phyloP scores from a whole-genome alignment of 1,140 invertebrate species.

The Lordiphosa clarofinis region DNA sequence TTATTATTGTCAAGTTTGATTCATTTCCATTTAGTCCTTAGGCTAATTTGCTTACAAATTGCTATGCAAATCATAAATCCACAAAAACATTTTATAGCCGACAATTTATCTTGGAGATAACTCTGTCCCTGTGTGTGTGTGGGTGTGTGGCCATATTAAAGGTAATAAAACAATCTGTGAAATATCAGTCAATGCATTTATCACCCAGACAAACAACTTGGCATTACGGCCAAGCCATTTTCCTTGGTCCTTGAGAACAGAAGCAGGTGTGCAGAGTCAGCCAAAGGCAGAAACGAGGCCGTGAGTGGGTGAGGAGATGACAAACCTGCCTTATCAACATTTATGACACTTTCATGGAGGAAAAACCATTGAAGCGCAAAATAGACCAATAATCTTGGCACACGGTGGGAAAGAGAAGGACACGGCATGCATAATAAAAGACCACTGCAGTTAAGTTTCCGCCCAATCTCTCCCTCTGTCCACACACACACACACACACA shows the following conservation, averaged over 20 bases:
- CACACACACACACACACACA: too few species aligned
- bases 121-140: background rate
- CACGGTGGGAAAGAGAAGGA: background rate
- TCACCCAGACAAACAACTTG: conserved; percentile 45
- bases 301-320: conserved; percentile 26
- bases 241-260: background rate
- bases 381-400: conserved; percentile 70
- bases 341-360: conserved; percentile 65
- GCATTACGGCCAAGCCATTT: conserved; percentile 14
- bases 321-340: conserved; percentile 74
- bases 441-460: background rate
- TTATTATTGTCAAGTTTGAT: background rate
- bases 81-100: conserved; percentile 3
- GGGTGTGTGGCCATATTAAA: conserved; percentile 11
- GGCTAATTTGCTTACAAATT: conserved; percentile 41
- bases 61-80: conserved; percentile 31
- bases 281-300: background rate
- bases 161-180: conserved; percentile 48
- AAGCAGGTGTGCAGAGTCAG: conserved; percentile 2
- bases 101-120: conserved; percentile 1
- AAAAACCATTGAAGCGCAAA: conserved; percentile 57
- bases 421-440: conserved; percentile 54
- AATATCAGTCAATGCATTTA: conserved; percentile 41
- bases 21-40: background rate
- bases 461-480: too few species aligned